Evolutionary conservation across 2,797 vertebrate genomes (phyloP).

Genomic region (Dermochelys coriacea): DNA sequence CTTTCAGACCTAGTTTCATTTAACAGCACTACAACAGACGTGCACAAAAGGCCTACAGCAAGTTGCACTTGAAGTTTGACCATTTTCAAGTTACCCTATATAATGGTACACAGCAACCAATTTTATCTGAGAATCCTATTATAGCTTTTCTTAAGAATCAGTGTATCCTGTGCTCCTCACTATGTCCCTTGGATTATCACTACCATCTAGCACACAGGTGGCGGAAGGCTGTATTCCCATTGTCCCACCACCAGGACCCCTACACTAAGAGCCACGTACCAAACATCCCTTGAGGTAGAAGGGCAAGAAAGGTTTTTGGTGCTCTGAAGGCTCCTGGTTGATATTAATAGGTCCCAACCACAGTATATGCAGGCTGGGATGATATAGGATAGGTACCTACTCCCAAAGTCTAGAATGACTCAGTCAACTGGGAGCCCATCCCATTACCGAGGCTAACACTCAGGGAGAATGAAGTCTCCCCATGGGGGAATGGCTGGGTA

Average conservation of each 20-base stretch:
- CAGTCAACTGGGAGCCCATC: not conserved
- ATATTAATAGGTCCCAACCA: too few relatives aligned
- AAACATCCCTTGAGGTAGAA: not conserved
- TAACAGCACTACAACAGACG: not conserved
- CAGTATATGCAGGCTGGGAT: too few relatives aligned
- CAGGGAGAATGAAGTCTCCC: too few relatives aligned
- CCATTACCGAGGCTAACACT: too few relatives aligned
- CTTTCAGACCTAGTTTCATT: not conserved
- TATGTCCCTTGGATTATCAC: not conserved
- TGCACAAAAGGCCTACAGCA: not conserved
- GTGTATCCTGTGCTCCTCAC: not conserved
- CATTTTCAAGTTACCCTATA: not conserved
- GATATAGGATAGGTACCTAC: too few relatives aligned
- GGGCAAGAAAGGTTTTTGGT: too few relatives aligned
- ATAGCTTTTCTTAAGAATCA: not conserved
- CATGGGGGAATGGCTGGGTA: too few relatives aligned
- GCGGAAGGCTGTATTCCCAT: not conserved
- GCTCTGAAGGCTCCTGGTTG: too few relatives aligned
- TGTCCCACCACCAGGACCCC: not conserved
- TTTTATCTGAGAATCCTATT: not conserved
- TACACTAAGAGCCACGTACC: not conserved
- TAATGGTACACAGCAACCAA: not conserved
- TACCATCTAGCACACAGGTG: not conserved
- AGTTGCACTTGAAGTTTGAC: not conserved
- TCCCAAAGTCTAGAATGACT: not conserved